phyloP scores from a whole-genome alignment of 92 coral and sea anemone species.

The Pocillopora grandis region DNA sequence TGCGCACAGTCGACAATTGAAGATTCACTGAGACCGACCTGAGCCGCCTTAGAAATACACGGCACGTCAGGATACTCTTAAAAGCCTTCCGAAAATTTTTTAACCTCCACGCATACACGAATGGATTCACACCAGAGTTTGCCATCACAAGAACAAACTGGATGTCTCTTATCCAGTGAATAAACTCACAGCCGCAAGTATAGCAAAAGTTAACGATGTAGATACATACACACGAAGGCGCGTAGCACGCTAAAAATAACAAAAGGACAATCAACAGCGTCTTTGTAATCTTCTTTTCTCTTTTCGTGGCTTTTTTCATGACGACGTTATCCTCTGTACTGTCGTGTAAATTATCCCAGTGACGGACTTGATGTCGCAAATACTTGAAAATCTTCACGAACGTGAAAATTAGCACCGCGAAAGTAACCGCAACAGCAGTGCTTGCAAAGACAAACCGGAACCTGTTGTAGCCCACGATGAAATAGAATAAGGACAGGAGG shows the following conservation, averaged over 20 bases:
- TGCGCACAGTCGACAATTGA: not conserved
- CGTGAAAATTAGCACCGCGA: constrained; percentile 43
- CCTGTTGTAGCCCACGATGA: constrained; percentile 61
- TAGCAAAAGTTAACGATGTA: constrained; percentile 48
- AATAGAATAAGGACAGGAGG: constrained; percentile 53
- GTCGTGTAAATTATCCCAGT: constrained; percentile 36
- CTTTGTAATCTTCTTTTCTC: constrained; percentile 54
- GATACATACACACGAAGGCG: constrained; percentile 46
- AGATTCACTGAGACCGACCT: not conserved
- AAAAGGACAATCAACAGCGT: constrained; percentile 38
- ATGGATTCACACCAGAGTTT: constrained; percentile 54
- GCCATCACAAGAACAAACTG: constrained; percentile 43
- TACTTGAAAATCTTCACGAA: constrained; percentile 15
- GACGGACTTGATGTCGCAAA: constrained; percentile 26
- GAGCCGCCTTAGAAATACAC: not conserved
- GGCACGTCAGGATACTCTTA: constrained; percentile 30
- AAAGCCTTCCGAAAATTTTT: constrained; percentile 38
- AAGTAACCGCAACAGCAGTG: constrained; percentile 64
- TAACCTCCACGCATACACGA: constrained; percentile 54
- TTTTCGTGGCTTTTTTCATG: constrained; percentile 35
- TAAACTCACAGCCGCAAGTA: constrained; percentile 37
- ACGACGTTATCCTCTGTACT: constrained; percentile 36
- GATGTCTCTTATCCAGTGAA: constrained; percentile 50
- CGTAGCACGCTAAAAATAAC: constrained; percentile 42
- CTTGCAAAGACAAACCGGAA: constrained; percentile 72